A percentile compares a stretch with the other conserved stretches of the same genome.
Conservation (phyloP, 2,113 vertebrate species). For the Pontoporia blainvillei region DNA sequence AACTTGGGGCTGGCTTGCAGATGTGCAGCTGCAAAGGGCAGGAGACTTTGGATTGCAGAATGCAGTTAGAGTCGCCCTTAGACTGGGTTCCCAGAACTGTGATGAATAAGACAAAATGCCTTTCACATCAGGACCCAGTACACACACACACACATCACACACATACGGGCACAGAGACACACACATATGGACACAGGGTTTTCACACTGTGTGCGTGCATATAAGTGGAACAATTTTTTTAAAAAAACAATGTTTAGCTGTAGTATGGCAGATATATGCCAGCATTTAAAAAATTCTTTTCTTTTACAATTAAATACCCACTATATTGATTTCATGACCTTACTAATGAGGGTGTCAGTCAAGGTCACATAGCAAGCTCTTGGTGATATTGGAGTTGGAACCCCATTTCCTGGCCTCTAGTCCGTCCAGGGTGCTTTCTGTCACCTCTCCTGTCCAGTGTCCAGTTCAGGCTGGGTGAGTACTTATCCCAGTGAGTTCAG, state of each 20-base stretch:
- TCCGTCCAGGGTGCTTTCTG: rapidly evolving
- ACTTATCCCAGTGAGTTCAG: background rate
- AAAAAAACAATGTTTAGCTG: background rate
- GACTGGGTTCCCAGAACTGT: background rate
- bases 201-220: background rate
- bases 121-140: background rate
- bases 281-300: background rate
- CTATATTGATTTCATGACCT: background rate
- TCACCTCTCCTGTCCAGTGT: background rate
- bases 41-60: rapidly evolving
- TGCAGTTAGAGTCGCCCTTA: background rate
- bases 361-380: background rate
- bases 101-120: background rate
- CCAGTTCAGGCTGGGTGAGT: background rate
- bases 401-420: background rate
- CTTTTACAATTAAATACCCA: background rate
- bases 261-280: background rate
- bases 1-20: background rate
- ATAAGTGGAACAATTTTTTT: background rate
- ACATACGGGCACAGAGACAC: background rate
- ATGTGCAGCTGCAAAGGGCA: background rate
- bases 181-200: background rate
- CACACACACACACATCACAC: background rate
- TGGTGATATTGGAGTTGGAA: background rate
- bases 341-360: background rate